A percentile compares a stretch with the other conserved stretches of the same genome.
These are phyloP conservation scores for Iselma pallidipennis DNA, from an alignment of 2,888 invertebrate species.

Conservation along the genomic window DNA sequence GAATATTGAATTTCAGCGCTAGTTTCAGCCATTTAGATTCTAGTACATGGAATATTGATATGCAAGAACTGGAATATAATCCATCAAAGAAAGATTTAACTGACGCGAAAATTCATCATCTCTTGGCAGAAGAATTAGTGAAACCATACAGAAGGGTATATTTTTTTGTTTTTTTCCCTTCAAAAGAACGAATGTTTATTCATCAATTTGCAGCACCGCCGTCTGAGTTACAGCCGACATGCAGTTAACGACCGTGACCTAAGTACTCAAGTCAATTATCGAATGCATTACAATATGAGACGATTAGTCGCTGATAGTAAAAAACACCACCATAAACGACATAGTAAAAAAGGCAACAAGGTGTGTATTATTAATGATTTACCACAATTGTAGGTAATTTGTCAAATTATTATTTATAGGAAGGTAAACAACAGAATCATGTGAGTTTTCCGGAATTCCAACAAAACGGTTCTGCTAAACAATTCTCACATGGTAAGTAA, in stretches of 20 bases:
- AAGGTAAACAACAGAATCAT: slow-evolving; percentile 84
- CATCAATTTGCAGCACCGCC: slow-evolving; percentile 71
- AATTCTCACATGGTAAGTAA: slow-evolving; percentile 79
- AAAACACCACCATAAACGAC: slow-evolving; percentile 72
- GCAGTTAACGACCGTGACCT: slow-evolving; percentile 88
- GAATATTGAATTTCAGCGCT: slow-evolving; percentile 61
- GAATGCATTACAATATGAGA: slow-evolving; percentile 88
- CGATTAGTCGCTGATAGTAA: slow-evolving; percentile 85
- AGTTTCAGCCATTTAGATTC: slow-evolving; percentile 85
- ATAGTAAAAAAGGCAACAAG: slow-evolving; percentile 84
- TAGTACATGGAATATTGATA: slow-evolving; percentile 88
- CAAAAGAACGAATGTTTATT: slow-evolving; percentile 3
- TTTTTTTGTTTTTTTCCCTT: neutral
- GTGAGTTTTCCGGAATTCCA: slow-evolving; percentile 89
- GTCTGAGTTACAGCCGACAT: slow-evolving; percentile 88
- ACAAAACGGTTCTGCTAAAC: slow-evolving; percentile 86
- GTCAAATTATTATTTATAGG: slow-evolving; percentile 56
- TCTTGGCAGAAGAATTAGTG: slow-evolving; percentile 85
- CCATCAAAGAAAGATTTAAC: slow-evolving; percentile 90
- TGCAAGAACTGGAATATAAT: slow-evolving; percentile 92
- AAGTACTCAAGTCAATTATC: slow-evolving; percentile 84
- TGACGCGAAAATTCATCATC: slow-evolving; percentile 92
- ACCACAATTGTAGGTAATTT: neutral
- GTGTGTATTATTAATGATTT: slow-evolving; percentile 56
- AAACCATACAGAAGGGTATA: slow-evolving; percentile 83